These are phyloP conservation scores for Nephrotoma guestfalica DNA, from an alignment of 2,888 invertebrate species.

Conservation along the genomic window DNA sequence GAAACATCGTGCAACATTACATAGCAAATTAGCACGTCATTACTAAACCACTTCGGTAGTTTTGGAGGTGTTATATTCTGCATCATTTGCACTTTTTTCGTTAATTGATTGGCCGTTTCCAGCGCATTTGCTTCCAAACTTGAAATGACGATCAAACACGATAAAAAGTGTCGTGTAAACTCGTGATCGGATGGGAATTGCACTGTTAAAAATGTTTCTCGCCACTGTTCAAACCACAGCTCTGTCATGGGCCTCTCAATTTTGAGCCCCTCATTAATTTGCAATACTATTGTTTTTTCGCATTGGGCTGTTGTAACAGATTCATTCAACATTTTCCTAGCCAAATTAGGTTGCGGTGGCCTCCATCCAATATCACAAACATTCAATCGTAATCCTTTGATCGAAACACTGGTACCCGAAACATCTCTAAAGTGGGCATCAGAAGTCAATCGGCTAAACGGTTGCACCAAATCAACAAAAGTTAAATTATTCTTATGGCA, in stretches of 20 bases:
- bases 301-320: constrained; percentile 49
- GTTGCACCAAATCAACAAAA: constrained; percentile 80
- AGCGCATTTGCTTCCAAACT: constrained; percentile 62
- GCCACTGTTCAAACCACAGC: constrained; percentile 93
- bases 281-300: constrained; percentile 39
- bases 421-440: constrained; percentile 72
- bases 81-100: constrained; percentile 66
- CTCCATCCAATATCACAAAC: constrained; percentile 69
- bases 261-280: constrained; percentile 37
- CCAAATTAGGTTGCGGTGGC: constrained; percentile 67
- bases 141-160: constrained; percentile 63
- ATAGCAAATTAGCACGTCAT: constrained; percentile 74
- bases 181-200: constrained; percentile 91
- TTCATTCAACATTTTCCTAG: constrained; percentile 73
- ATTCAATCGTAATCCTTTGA: constrained; percentile 63
- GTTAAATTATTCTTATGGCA: constrained; percentile 84
- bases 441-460: constrained; percentile 62
- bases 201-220: constrained; percentile 77
- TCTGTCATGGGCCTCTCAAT: constrained; percentile 61
- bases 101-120: constrained; percentile 65
- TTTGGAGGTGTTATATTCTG: constrained; percentile 60
- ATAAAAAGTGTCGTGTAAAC: constrained; percentile 78
- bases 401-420: constrained; percentile 52
- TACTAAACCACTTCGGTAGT: constrained; percentile 68
- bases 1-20: constrained; percentile 76